phyloP scores from a whole-genome alignment of 2,797 vertebrate genomes.

The Tympanoctomys barrerae region DNA sequence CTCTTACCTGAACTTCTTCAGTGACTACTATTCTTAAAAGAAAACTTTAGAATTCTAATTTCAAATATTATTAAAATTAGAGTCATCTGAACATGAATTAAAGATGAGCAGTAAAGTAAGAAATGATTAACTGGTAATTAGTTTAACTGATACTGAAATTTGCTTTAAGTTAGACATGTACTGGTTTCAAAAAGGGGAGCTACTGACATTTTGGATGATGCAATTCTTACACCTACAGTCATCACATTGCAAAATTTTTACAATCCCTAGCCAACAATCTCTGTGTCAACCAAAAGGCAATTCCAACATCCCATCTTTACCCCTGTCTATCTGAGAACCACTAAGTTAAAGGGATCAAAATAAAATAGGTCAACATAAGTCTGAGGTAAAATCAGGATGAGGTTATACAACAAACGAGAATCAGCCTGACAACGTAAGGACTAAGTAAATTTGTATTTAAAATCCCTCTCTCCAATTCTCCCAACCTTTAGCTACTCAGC shows the following conservation, averaged over 20 bases:
- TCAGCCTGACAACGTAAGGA: background rate
- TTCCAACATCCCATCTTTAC: background rate
- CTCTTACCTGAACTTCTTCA: background rate
- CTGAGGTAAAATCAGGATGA: background rate
- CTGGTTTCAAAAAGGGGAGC: background rate
- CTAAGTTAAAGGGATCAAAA: background rate
- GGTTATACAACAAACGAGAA: background rate
- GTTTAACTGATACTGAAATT: background rate
- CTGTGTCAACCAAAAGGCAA: background rate
- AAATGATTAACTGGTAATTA: background rate
- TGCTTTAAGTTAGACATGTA: background rate
- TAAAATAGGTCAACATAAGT: background rate
- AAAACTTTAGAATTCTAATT: slow-evolving; percentile 20
- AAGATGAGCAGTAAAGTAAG: background rate
- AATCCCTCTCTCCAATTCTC: background rate
- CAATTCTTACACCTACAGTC: background rate
- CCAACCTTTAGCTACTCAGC: background rate
- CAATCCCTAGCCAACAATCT: background rate
- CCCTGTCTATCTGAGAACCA: background rate
- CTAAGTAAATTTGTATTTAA: background rate
- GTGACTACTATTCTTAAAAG: slow-evolving; percentile 21
- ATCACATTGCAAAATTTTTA: background rate
- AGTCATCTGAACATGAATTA: background rate
- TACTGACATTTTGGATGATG: background rate
- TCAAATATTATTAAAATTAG: slow-evolving; percentile 35